These are phyloP conservation scores for Dicyrtoma fusca DNA, from an alignment of 2,888 invertebrate species.

Conservation along the genomic window DNA sequence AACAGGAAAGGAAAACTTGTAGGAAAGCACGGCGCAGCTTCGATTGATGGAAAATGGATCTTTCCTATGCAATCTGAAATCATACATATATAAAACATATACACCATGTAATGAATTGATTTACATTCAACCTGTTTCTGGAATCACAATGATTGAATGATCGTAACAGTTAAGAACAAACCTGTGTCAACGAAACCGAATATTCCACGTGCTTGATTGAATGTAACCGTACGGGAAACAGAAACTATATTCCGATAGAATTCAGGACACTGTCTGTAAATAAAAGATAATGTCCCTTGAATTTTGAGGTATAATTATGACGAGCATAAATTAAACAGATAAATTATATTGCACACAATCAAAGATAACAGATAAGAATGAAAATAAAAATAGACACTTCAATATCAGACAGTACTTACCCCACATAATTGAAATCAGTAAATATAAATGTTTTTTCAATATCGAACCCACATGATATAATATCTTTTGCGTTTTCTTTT, in stretches of 20 bases:
- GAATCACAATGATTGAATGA: background rate
- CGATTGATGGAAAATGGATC: slow-evolving; percentile 93
- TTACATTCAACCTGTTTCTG: background rate
- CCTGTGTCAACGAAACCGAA: slow-evolving; percentile 96
- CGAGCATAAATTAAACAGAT: too few species aligned
- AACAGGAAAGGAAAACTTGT: slow-evolving; percentile 91
- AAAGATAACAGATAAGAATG: slow-evolving; percentile 12
- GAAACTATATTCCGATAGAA: slow-evolving; percentile 92
- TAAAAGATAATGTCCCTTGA: background rate
- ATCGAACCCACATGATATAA: slow-evolving; percentile 95
- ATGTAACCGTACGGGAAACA: slow-evolving; percentile 93
- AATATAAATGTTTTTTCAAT: slow-evolving; percentile 95
- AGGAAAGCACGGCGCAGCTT: slow-evolving; percentile 92
- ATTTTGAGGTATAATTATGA: too few species aligned
- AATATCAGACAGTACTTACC: slow-evolving; percentile 64
- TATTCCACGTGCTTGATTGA: slow-evolving; percentile 96
- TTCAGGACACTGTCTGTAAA: slow-evolving; percentile 76
- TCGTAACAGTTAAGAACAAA: slow-evolving; percentile 24
- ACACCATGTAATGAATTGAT: too few species aligned
- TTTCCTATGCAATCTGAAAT: slow-evolving; percentile 83
- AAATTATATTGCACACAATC: too few species aligned
- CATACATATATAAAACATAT: background rate
- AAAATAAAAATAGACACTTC: background rate
- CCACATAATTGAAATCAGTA: slow-evolving; percentile 90
- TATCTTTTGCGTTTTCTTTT: slow-evolving; percentile 93